Percentiles rank a stretch among this genome's conserved stretches.
These are phyloP conservation scores for Probosciger aterrimus DNA, from an alignment of 2,113 vertebrate genomes.

Conservation along the genomic window DNA sequence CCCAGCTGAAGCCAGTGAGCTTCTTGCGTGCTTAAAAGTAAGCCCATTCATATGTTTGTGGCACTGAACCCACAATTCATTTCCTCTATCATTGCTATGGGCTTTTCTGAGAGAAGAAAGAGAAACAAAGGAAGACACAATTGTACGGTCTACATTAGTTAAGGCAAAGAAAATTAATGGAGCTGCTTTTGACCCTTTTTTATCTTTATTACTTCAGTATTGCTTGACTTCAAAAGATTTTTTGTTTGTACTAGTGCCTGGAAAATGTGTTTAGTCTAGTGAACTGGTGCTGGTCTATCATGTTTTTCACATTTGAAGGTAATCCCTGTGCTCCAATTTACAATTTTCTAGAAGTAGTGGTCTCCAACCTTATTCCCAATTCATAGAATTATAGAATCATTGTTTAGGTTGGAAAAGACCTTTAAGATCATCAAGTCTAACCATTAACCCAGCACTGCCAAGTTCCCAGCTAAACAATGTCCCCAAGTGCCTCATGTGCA, in stretches of 20 bases:
- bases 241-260: neutral
- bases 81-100: slow-evolving; percentile 2
- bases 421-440: neutral
- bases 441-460: neutral
- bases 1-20: neutral
- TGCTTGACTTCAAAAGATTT: neutral
- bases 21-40: neutral
- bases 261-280: neutral
- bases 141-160: neutral
- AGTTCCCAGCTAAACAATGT: neutral
- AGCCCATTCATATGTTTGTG: neutral
- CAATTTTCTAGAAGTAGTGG: neutral
- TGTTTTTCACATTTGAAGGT: neutral
- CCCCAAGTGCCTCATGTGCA: neutral
- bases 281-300: neutral
- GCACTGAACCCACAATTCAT: neutral
- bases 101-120: neutral
- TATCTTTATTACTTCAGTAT: neutral
- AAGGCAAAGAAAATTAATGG: neutral
- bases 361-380: neutral
- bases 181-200: neutral
- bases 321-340: neutral
- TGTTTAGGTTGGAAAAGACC: neutral
- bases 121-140: neutral
- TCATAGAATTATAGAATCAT: neutral